A percentile compares a stretch with the other conserved stretches of the same genome.
Evolutionary conservation across 2,113 vertebrate species (phyloP).

Genomic region (Sylvia atricapilla): DNA sequence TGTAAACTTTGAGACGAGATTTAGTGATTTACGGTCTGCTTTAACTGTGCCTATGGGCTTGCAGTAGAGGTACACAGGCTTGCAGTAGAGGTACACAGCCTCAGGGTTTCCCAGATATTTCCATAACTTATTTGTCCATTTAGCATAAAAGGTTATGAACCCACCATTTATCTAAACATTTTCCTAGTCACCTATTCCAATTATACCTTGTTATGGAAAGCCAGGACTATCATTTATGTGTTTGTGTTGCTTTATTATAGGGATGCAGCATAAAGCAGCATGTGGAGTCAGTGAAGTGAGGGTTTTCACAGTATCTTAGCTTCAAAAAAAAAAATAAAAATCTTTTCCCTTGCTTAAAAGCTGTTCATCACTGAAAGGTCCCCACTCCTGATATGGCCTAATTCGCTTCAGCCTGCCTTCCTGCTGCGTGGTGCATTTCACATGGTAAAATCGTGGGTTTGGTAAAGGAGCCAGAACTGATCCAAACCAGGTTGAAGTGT

Average conservation of each 20-base stretch:
- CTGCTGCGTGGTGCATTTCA: background rate
- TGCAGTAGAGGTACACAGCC: background rate
- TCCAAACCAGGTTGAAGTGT: background rate
- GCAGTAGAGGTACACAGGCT: background rate
- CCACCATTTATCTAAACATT: constrained; percentile 47
- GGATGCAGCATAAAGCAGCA: background rate
- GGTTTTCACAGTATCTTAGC: background rate
- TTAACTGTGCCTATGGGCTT: background rate
- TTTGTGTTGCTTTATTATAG: background rate
- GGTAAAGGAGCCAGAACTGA: background rate
- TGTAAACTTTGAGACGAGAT: background rate
- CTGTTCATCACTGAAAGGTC: background rate
- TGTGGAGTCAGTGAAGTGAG: background rate
- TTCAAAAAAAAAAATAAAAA: constrained; percentile 3
- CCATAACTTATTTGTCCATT: constrained; percentile 8
- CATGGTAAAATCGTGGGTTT: background rate
- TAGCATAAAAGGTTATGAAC: constrained; percentile 23
- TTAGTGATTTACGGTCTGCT: constrained; percentile 6
- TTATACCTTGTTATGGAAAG: constrained; percentile 34
- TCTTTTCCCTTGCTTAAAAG: background rate
- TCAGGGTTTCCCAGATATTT: background rate
- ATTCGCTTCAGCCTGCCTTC: background rate
- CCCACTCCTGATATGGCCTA: background rate
- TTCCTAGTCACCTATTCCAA: constrained; percentile 22
- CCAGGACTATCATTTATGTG: background rate